Conservation (phyloP, 2,888 invertebrate genomes). For the Ormyrus pomaceus region DNA sequence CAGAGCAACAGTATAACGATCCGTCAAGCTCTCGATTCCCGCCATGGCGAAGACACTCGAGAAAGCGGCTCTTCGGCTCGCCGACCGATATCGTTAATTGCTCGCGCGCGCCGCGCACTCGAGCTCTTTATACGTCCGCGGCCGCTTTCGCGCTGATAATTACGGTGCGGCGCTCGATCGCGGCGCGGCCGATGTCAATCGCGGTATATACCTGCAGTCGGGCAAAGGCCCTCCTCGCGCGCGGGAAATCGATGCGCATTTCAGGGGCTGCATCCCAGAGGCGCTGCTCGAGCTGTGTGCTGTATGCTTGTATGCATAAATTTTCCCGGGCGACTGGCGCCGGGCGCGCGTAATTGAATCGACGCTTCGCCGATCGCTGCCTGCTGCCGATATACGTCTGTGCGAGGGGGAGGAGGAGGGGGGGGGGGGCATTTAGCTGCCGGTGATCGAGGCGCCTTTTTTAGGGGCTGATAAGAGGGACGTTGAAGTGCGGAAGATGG, state of each 20-base stretch:
- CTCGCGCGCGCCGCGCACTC: background rate
- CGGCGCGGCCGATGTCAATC: conserved; percentile 15
- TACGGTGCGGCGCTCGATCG: too few species aligned
- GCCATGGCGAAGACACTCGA: too few species aligned
- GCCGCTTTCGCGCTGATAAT: conserved; percentile 29
- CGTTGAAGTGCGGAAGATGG: too few species aligned
- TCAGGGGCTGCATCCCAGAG: conserved; percentile 2
- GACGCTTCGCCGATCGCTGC: background rate
- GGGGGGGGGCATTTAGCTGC: too few species aligned
- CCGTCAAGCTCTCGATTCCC: too few species aligned
- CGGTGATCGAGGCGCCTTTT: too few species aligned
- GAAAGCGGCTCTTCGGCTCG: background rate
- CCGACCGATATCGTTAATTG: conserved; percentile 24
- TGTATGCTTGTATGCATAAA: background rate
- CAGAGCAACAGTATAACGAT: too few species aligned
- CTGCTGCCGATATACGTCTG: too few species aligned
- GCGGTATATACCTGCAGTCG: background rate
- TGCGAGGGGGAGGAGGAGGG: too few species aligned
- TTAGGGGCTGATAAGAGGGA: too few species aligned
- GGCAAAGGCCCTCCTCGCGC: background rate
- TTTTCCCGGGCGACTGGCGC: background rate
- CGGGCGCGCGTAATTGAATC: conserved; percentile 24
- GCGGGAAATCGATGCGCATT: conserved; percentile 18
- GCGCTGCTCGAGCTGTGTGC: background rate
- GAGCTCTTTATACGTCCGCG: background rate